Conservation (phyloP, 2,113 vertebrate species). For the Aldabrachelys gigantea region DNA sequence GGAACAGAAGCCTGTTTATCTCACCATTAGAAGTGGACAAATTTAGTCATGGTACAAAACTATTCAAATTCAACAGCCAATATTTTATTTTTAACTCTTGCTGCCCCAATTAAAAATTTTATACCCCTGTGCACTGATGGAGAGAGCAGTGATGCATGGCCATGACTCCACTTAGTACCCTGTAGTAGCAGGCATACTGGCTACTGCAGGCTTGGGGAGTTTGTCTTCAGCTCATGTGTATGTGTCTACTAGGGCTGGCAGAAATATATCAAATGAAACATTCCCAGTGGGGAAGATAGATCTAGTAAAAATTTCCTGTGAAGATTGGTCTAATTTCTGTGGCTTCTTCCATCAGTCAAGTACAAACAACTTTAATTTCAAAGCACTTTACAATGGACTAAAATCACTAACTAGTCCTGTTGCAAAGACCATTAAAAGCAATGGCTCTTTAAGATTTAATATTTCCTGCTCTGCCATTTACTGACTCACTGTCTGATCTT, state of each 20-base stretch:
- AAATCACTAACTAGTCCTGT: not conserved
- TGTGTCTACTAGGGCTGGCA: not conserved
- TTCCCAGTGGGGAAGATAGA: not conserved
- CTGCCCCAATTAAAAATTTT: too few species aligned
- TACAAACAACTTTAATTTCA: not conserved
- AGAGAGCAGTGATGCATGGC: not conserved
- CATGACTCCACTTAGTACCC: not conserved
- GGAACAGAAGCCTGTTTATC: too few species aligned
- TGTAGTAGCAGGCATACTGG: not conserved
- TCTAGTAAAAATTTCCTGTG: not conserved
- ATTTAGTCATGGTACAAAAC: too few species aligned
- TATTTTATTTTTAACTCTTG: too few species aligned
- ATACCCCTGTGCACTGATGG: not conserved
- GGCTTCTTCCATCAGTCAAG: not conserved
- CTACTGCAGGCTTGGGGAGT: not conserved
- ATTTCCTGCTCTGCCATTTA: not conserved
- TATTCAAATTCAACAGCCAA: too few species aligned
- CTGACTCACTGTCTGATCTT: not conserved
- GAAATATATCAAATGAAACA: not conserved
- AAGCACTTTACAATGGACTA: not conserved
- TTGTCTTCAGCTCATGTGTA: slow-evolving; percentile 25
- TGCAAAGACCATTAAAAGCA: not conserved
- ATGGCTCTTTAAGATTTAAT: not conserved
- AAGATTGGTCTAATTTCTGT: not conserved
- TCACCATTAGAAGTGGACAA: too few species aligned